Evolutionary conservation across 2,113 vertebrate species (phyloP).

Genomic region (Ageneiosus marmoratus): DNA sequence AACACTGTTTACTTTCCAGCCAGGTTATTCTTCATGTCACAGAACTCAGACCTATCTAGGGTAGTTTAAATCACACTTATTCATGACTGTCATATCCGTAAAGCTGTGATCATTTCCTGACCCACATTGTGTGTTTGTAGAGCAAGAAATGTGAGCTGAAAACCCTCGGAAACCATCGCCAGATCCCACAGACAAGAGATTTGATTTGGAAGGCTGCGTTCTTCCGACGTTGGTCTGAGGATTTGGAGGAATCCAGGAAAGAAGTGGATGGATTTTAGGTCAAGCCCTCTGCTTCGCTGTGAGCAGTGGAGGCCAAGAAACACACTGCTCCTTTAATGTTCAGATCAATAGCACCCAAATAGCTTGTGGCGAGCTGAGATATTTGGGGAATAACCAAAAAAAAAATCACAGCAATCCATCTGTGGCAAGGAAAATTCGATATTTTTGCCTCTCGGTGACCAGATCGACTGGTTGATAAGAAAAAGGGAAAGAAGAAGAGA

Average conservation of each 20-base stretch:
- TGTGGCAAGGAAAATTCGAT: conserved; percentile 64
- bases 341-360: conserved; percentile 67
- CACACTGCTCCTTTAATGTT: conserved; percentile 64
- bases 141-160: not conserved
- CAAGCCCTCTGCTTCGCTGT: conserved; percentile 52
- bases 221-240: conserved; percentile 42
- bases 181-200: conserved; percentile 41
- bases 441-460: conserved; percentile 53
- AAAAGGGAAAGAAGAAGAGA: not conserved
- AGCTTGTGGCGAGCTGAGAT: conserved; percentile 57
- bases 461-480: conserved; percentile 58
- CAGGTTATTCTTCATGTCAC: too few species aligned
- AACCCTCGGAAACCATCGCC: conserved; percentile 10
- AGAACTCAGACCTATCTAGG: not conserved
- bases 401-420: conserved; percentile 56
- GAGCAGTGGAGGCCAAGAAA: conserved; percentile 57
- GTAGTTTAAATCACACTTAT: not conserved
- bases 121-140: conserved; percentile 30
- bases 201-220: conserved; percentile 16
- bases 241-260: conserved; percentile 48
- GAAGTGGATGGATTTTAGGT: conserved; percentile 59
- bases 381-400: conserved; percentile 60
- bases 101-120: conserved; percentile 26
- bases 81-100: too few species aligned
- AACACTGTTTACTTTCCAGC: too few species aligned